Percentiles rank a stretch among this genome's conserved stretches.
Conservation (phyloP, 2,888 invertebrate genomes). For the Polydrusus cervinus region DNA sequence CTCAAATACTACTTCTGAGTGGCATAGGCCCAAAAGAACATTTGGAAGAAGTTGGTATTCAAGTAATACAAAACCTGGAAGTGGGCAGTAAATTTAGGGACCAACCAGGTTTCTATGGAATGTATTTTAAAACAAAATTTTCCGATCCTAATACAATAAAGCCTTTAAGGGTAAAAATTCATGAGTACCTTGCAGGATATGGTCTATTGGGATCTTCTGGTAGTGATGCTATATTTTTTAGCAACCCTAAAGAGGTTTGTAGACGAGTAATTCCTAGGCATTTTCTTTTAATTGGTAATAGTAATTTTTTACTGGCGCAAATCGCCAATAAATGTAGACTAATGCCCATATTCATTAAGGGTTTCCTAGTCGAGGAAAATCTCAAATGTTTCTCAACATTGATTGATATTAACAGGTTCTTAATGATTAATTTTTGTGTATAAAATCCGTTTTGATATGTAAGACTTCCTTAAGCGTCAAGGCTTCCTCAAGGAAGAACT, state of each 20-base stretch:
- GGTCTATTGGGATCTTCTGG: slow-evolving; percentile 48
- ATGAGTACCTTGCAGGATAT: slow-evolving; percentile 65
- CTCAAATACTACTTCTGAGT: slow-evolving; percentile 88
- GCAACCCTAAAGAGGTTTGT: slow-evolving; percentile 23
- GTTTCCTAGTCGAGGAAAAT: no score
- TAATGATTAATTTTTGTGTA: no score
- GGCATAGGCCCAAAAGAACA: slow-evolving; percentile 82
- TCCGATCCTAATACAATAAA: slow-evolving; percentile 63
- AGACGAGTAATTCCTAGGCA: no score
- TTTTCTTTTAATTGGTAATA: no score
- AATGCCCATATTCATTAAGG: no score
- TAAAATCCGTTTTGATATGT: no score
- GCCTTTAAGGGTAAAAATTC: slow-evolving; percentile 71
- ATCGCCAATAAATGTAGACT: no score
- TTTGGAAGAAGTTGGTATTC: slow-evolving; percentile 75
- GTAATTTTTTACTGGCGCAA: no score
- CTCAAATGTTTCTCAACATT: no score
- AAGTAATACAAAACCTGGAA: slow-evolving; percentile 77
- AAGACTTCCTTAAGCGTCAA: no score
- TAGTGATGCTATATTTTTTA: slow-evolving; percentile 38
- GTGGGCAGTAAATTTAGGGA: slow-evolving; percentile 87
- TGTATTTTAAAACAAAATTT: slow-evolving; percentile 81
- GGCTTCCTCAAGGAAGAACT: no score
- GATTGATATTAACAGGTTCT: no score
- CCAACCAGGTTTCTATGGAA: slow-evolving; percentile 81